Conservation (phyloP, 2,797 vertebrate genomes). For the Cygnus olor region DNA sequence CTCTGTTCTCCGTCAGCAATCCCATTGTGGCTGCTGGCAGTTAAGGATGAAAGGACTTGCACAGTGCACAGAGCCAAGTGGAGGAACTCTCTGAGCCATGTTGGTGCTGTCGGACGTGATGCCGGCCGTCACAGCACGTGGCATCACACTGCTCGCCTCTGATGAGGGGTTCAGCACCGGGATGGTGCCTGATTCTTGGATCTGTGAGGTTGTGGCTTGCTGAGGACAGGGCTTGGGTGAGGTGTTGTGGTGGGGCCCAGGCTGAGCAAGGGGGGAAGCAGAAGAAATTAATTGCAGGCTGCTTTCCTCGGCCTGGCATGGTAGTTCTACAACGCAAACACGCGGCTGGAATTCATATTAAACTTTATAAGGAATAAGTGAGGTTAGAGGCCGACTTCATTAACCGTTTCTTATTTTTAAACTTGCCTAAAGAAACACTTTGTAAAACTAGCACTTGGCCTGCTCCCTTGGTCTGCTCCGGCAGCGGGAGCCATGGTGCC, state of each 20-base stretch:
- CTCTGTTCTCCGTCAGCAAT: not conserved
- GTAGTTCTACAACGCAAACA: not conserved
- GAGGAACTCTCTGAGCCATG: not conserved
- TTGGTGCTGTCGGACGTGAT: accelerated
- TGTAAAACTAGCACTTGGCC: not conserved
- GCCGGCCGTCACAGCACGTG: accelerated
- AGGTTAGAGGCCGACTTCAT: not conserved
- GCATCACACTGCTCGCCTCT: accelerated
- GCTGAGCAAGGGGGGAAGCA: not conserved
- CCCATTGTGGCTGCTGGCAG: not conserved
- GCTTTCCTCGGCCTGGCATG: not conserved
- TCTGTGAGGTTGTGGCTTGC: not conserved
- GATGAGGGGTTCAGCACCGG: not conserved
- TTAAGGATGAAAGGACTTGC: no score
- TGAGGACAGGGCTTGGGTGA: not conserved
- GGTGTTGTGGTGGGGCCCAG: not conserved
- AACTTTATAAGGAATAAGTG: not conserved
- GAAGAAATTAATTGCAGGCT: not conserved
- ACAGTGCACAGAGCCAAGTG: no score
- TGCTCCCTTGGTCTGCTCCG: not conserved
- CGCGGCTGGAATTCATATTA: not conserved
- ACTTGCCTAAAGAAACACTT: not conserved
- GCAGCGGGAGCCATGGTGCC: not conserved
- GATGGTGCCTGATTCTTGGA: accelerated
- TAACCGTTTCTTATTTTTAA: not conserved